phyloP scores from a whole-genome alignment of 2,797 vertebrate genomes.

The Acipenser oxyrinchus region DNA sequence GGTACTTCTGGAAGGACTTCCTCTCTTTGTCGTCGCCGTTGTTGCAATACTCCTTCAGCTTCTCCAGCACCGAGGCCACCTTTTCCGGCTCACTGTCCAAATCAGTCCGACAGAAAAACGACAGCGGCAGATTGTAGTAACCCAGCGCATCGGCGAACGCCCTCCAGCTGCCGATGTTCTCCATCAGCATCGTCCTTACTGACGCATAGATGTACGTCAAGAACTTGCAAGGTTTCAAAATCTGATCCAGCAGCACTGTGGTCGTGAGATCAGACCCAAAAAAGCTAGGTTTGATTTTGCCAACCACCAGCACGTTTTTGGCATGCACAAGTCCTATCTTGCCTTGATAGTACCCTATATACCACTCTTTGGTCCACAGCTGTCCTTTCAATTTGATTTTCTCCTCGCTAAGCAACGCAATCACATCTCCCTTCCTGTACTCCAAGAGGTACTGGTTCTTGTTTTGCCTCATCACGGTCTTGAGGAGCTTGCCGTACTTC shows the following conservation, averaged over 20 bases:
- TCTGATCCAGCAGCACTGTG: slow-evolving; percentile 79
- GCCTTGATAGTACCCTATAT: slow-evolving; percentile 91
- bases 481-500: slow-evolving; percentile 85
- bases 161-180: slow-evolving; percentile 88
- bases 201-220: slow-evolving; percentile 96
- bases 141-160: slow-evolving; percentile 84
- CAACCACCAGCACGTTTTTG: slow-evolving; percentile 85
- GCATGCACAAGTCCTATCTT: slow-evolving; percentile 84
- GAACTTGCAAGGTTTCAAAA: slow-evolving; percentile 90
- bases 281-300: slow-evolving; percentile 76
- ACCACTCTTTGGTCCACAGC: slow-evolving; percentile 96
- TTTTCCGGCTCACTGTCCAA: slow-evolving; percentile 84
- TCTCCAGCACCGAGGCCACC: slow-evolving; percentile 89
- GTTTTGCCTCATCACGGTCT: slow-evolving; percentile 85
- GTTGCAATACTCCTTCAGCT: slow-evolving; percentile 93
- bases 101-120: slow-evolving; percentile 83
- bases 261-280: slow-evolving; percentile 86
- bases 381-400: slow-evolving; percentile 86
- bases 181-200: slow-evolving; percentile 89
- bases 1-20: slow-evolving; percentile 94
- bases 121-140: slow-evolving; percentile 74
- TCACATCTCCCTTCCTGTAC: slow-evolving; percentile 87
- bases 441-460: slow-evolving; percentile 92
- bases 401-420: slow-evolving; percentile 90
- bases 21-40: slow-evolving; percentile 78